A percentile compares a stretch with the other conserved stretches of the same genome.
Conservation (phyloP, 2,888 invertebrate genomes). For the Thymelicus lineola region DNA sequence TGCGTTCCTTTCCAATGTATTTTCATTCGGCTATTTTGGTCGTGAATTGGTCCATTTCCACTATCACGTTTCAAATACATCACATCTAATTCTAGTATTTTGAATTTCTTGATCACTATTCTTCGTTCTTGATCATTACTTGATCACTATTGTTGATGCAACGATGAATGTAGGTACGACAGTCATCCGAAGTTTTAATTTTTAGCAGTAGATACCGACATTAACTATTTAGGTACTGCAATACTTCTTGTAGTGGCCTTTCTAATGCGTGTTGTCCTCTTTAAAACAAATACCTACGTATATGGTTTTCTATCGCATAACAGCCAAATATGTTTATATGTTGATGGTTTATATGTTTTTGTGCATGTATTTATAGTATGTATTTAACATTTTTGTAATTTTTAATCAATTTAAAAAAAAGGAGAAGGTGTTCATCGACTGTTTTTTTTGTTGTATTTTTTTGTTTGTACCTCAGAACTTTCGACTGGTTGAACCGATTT, state of each 20-base stretch:
- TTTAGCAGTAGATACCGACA: not conserved
- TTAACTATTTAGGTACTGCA: not conserved
- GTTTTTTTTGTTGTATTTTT: too few species aligned
- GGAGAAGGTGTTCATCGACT: too few species aligned
- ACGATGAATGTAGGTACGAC: not conserved
- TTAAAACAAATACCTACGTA: too few species aligned
- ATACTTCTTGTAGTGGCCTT: not conserved
- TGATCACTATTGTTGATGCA: too few species aligned
- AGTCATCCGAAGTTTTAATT: not conserved
- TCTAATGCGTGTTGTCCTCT: not conserved
- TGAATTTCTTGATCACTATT: not conserved
- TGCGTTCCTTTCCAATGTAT: constrained; percentile 37
- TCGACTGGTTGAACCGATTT: too few species aligned
- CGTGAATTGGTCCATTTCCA: constrained; percentile 25
- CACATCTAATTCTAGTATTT: constrained; percentile 13
- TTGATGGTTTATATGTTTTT: not conserved
- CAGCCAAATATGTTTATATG: not conserved
- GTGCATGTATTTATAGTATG: too few species aligned
- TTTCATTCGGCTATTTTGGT: constrained; percentile 38
- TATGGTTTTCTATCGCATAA: too few species aligned
- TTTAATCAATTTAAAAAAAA: too few species aligned
- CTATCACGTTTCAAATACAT: constrained; percentile 23
- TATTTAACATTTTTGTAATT: too few species aligned
- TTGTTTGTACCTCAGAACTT: too few species aligned
- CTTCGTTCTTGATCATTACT: constrained; percentile 9